Evolutionary conservation across 2,888 invertebrate genomes (phyloP).

Genomic region (Strigamia crassipes): DNA sequence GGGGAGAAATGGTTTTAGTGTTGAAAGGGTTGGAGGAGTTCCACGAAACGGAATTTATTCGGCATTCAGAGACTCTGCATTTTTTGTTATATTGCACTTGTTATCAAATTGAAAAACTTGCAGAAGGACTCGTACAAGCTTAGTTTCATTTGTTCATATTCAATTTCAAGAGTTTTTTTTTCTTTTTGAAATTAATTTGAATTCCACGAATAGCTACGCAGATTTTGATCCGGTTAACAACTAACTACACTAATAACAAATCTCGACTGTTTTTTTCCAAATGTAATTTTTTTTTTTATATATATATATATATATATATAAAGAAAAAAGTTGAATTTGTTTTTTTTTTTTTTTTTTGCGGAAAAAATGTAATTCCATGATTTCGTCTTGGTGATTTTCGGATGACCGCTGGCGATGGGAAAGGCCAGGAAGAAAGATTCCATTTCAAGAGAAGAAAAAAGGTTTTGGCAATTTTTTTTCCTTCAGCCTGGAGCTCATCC

Average conservation of each 20-base stretch:
- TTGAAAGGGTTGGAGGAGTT: neutral
- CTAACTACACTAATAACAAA: too few species aligned
- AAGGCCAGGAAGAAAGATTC: neutral
- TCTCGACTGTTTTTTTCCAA: too few species aligned
- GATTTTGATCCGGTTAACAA: too few species aligned
- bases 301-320: too few species aligned
- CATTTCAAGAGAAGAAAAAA: constrained; percentile 1
- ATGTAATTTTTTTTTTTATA: too few species aligned
- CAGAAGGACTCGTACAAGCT: neutral
- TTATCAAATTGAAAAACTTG: neutral
- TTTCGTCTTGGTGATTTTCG: neutral
- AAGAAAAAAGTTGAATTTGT: neutral
- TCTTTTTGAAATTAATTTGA: neutral
- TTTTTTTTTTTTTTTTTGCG: too few species aligned
- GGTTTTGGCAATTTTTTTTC: neutral
- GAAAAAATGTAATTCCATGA: neutral
- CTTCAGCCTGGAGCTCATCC: constrained; percentile 6
- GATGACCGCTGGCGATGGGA: constrained; percentile 30
- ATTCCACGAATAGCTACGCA: neutral
- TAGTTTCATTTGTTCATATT: neutral
- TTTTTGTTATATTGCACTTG: neutral
- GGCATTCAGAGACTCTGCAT: neutral
- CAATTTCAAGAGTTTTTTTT: neutral
- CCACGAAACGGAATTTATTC: neutral
- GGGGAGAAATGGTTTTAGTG: neutral